These are phyloP conservation scores for Leptarthrus brevirostris DNA, from an alignment of 2,888 invertebrate genomes.

Conservation along the genomic window DNA sequence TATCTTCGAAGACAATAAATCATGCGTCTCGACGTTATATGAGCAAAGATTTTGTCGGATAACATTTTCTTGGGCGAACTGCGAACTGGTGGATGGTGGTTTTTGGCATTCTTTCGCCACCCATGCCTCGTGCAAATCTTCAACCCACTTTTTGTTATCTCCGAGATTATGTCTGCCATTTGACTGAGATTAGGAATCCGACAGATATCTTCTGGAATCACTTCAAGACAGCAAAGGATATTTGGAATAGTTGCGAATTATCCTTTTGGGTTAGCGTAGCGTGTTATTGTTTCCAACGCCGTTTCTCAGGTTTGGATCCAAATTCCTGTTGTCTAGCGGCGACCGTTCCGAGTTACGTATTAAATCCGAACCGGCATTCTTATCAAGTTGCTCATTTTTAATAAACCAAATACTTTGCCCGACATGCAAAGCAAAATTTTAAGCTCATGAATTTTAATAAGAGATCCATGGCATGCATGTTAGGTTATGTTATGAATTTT, in stretches of 20 bases:
- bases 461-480: background rate
- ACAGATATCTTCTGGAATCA: constrained; percentile 14
- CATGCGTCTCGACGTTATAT: constrained; percentile 31
- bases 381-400: constrained; percentile 1
- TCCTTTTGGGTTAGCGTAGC: background rate
- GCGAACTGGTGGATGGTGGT: constrained; percentile 3
- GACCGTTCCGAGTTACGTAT: no score
- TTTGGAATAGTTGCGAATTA: constrained; percentile 12
- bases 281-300: background rate
- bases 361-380: background rate
- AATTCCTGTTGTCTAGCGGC: background rate
- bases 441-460: constrained; percentile 20
- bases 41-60: constrained; percentile 17
- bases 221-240: background rate
- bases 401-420: background rate
- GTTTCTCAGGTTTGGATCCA: background rate
- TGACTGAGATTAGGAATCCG: constrained; percentile 33
- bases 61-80: constrained; percentile 9
- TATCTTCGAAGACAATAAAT: constrained; percentile 18
- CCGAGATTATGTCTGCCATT: constrained; percentile 18
- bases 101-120: background rate
- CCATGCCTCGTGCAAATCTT: background rate
- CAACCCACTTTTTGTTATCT: background rate
- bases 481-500: background rate
- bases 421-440: constrained; percentile 5